Base-by-base conservation (phyloP, 1,140 invertebrate genomes). In the Mizuhopecten yessoensis region DNA sequence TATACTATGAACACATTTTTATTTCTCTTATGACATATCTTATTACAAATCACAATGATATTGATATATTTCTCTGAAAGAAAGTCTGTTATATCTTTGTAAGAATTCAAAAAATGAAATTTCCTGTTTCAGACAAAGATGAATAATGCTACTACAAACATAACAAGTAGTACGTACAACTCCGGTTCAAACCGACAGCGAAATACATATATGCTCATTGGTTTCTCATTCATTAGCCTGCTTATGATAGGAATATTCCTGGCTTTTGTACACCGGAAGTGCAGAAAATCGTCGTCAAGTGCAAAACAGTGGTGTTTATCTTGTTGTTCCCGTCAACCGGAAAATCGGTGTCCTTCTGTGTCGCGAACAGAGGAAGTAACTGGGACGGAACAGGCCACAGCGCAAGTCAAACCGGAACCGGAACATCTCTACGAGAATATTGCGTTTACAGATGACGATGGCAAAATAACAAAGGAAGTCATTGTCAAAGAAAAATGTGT, bases 161-260 rank as follows among this genome's bases (percentile, higher is more conserved):
- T 75, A 75, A 75, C 57, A 75, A n/a, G 29, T n/a, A 75, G 23
- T 1, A n/a, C 57, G 17, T 75, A 75, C n/a, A 29, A 10, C 42
- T 9, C 42, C 42, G 17, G 9, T 1, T 1, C 42, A 75, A 75
- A n/a, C 57, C 57, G 57, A 29, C 23, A 75, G 57, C 57, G 57
- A 17, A 75, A 75, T n/a, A 75, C 57, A 17, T 75, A 75, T 13
- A 75, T 75, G 57, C 57, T 75, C 9, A 75, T 75, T 75, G 57
- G 57, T 13, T 75, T 75, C 57, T 75, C 57, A 9, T 75, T 75
- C 57, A 75, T 75, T 9, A 75, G 57, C 11, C 17, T 75, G 23
- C 57, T 75, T 29, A 75, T 75, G 57, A 75, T 75, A 75, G 57
- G 57, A n/a, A 75, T 75, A 75, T 75, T 75, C n/a, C 57, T 75